Evolutionary conservation across 2,888 invertebrate genomes (phyloP).

Genomic region (Dolichomitus sp.): DNA sequence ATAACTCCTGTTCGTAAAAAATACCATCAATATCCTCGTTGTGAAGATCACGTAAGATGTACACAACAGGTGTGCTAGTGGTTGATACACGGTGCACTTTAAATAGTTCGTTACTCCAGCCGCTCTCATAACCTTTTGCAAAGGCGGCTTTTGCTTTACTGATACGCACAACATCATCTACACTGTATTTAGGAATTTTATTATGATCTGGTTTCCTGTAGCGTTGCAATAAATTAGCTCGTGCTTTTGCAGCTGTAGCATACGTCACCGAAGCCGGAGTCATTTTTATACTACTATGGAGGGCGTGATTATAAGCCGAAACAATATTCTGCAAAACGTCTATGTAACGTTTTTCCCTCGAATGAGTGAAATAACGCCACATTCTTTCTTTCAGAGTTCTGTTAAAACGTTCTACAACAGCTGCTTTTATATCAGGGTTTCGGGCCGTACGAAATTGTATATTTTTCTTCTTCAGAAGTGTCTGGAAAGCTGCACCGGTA

Average conservation of each 20-base stretch:
- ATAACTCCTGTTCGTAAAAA: too few relatives aligned
- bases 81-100: too few relatives aligned
- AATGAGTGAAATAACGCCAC: neutral
- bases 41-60: too few relatives aligned
- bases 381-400: constrained; percentile 34
- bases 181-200: too few relatives aligned
- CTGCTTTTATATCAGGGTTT: constrained; percentile 72
- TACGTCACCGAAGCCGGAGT: neutral
- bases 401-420: constrained; percentile 74
- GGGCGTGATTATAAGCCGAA: neutral
- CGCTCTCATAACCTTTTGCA: too few relatives aligned
- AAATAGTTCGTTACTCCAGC: too few relatives aligned
- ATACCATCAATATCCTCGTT: too few relatives aligned
- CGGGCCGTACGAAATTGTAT: constrained; percentile 61
- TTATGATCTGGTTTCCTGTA: neutral
- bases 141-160: too few relatives aligned
- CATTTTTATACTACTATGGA: neutral
- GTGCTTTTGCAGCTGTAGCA: neutral
- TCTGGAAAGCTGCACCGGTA: constrained; percentile 59
- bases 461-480: constrained; percentile 61
- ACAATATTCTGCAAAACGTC: neutral
- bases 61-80: too few relatives aligned
- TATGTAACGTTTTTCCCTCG: neutral
- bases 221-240: neutral
- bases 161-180: too few relatives aligned